A percentile compares a stretch with the other conserved stretches of the same genome.
Conservation (phyloP, 1,140 invertebrate species). For the Cyclina sinensis region DNA sequence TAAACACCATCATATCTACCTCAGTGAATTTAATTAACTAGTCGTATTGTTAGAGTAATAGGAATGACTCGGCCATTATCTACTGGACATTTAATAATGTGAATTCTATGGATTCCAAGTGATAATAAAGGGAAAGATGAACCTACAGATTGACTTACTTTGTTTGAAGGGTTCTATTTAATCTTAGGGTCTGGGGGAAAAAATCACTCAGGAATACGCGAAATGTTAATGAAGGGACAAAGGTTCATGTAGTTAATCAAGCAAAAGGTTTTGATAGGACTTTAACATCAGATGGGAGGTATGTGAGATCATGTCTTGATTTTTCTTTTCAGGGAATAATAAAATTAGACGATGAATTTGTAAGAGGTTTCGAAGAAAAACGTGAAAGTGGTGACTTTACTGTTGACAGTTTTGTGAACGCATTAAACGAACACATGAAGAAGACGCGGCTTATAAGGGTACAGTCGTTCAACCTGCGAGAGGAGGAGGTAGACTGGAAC, state of each 20-base stretch:
- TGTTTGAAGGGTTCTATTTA: not conserved
- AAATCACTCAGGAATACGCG: not conserved
- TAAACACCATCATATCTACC: not conserved
- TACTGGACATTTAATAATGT: not conserved
- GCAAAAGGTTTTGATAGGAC: not conserved
- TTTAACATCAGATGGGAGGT: not conserved
- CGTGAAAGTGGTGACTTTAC: not conserved
- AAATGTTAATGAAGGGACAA: not conserved
- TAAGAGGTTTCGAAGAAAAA: constrained; percentile 41
- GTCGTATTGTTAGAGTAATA: not conserved
- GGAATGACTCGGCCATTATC: not conserved
- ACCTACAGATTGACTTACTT: not conserved
- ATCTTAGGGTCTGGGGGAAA: not conserved
- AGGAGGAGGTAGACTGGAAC: constrained; percentile 53
- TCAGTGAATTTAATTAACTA: not conserved
- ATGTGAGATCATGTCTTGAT: not conserved
- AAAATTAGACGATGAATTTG: constrained; percentile 50
- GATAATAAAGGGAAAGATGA: not conserved
- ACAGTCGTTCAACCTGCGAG: constrained; percentile 50
- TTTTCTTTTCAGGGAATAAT: constrained; percentile 28
- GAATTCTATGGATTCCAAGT: not conserved
- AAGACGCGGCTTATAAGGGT: constrained; percentile 60
- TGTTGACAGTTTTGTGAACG: constrained; percentile 48
- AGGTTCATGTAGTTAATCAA: not conserved
- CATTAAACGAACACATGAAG: constrained; percentile 63